A percentile compares a stretch with the other conserved stretches of the same genome.
Conservation (phyloP, 2,113 vertebrate genomes). For the Chionis minor region DNA sequence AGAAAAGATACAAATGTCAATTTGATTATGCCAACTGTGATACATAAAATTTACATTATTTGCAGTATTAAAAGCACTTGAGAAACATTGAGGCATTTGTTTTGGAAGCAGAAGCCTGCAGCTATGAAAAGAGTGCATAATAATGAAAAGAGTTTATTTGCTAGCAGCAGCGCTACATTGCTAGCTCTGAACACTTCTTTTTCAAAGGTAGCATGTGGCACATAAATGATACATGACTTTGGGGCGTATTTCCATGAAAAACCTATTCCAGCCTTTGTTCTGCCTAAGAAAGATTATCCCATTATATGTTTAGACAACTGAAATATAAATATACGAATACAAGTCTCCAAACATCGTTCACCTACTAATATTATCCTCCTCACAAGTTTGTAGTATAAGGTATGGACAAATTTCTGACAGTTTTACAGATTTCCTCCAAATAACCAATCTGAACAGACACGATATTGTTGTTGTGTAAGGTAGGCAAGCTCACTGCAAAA, state of each 20-base stretch:
- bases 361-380: neutral
- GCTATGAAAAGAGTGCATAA: neutral
- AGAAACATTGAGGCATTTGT: neutral
- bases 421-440: neutral
- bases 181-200: neutral
- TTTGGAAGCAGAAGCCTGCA: neutral
- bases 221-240: conserved; percentile 28
- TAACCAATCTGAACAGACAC: neutral
- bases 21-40: neutral
- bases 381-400: neutral
- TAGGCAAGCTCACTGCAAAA: neutral
- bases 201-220: neutral
- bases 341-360: neutral
- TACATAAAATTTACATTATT: neutral
- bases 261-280: neutral
- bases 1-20: neutral
- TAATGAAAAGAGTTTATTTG: neutral
- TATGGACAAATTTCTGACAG: neutral
- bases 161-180: neutral
- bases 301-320: neutral
- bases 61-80: conserved; percentile 1
- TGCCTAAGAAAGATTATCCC: neutral
- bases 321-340: conserved; percentile 3
- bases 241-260: neutral
- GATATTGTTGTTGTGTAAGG: neutral